phyloP scores from a whole-genome alignment of 2,797 vertebrate genomes.

The Phrynocephalus guinanensis region DNA sequence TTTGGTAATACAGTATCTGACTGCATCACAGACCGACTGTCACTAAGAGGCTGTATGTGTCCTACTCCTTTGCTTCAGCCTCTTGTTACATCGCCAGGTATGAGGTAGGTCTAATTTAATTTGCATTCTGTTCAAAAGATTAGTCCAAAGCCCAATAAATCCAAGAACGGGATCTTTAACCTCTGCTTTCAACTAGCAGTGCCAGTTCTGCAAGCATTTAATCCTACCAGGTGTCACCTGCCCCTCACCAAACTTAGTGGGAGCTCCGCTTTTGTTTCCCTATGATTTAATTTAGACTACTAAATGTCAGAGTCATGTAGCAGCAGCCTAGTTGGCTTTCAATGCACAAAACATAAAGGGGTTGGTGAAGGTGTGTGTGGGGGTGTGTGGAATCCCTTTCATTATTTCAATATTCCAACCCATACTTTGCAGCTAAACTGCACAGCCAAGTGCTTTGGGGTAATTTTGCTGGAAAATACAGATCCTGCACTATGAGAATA shows the following conservation, averaged over 20 bases:
- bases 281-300: neutral
- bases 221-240: neutral
- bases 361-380: no score
- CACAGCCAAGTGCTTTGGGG: slow-evolving; percentile 26
- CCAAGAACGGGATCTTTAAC: neutral
- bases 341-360: neutral
- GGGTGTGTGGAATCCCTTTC: neutral
- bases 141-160: neutral
- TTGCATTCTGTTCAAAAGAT: neutral
- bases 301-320: neutral
- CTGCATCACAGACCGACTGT: no score
- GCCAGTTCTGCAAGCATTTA: neutral
- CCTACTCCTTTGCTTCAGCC: neutral
- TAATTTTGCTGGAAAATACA: slow-evolving; percentile 26
- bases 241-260: neutral
- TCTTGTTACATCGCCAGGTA: neutral
- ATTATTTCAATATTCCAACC: neutral
- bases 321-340: neutral
- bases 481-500: neutral
- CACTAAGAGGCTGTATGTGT: neutral
- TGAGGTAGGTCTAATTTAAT: neutral
- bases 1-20: no score
- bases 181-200: neutral
- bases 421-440: neutral
- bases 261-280: neutral